These are phyloP conservation scores for Cantharis rufa DNA, from an alignment of 2,888 invertebrate species.

Conservation along the genomic window DNA sequence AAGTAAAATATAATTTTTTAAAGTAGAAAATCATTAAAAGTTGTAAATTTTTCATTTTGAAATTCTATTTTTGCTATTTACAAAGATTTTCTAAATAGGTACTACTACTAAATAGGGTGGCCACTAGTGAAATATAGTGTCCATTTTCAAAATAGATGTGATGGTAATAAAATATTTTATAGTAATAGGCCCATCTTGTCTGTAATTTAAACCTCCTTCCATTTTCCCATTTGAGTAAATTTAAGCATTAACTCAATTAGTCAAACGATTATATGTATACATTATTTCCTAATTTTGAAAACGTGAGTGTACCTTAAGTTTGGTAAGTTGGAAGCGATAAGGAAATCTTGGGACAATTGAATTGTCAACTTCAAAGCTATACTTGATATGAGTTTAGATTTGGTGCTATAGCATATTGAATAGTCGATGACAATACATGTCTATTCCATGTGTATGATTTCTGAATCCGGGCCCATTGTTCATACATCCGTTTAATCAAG, in stretches of 20 bases:
- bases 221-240: background rate
- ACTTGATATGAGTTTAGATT: slow-evolving; percentile 51
- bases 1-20: too few species aligned
- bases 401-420: slow-evolving; percentile 47
- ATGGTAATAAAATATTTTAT: background rate
- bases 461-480: slow-evolving; percentile 53
- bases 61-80: too few species aligned
- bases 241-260: slow-evolving; percentile 11
- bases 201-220: background rate
- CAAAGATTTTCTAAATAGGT: too few species aligned
- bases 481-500: slow-evolving; percentile 46
- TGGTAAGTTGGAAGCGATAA: slow-evolving; percentile 27
- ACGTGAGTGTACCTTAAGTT: slow-evolving; percentile 13
- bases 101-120: too few species aligned
- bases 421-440: slow-evolving; percentile 49
- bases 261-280: slow-evolving; percentile 12
- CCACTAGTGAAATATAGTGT: background rate
- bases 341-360: slow-evolving; percentile 50
- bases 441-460: slow-evolving; percentile 53
- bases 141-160: background rate
- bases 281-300: slow-evolving; percentile 25
- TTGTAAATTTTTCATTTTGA: too few species aligned
- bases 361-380: slow-evolving; percentile 54
- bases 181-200: too few species aligned
- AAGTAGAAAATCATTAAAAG: too few species aligned